Evolutionary conservation across 2,113 vertebrate genomes (phyloP), one percentile per base, ranked within the genome.

Genomic region (Pangasianodon gigas): DNA sequence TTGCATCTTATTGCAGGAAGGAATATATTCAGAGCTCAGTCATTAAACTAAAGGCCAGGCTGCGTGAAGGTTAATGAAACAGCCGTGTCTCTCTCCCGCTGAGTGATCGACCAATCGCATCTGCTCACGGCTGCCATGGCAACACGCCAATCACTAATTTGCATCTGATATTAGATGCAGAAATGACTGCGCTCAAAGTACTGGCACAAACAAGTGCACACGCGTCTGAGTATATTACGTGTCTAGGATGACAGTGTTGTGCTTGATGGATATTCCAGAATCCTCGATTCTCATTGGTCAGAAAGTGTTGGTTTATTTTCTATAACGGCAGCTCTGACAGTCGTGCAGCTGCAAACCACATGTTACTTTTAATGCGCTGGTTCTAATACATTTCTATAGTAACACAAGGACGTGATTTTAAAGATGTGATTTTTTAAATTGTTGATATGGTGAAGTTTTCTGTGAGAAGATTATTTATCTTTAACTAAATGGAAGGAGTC

Each of bases 41-140:
- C 91, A 90, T 92, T 93, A 93, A 93, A 95, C 95, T 94, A 95
- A 95, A 95, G 92, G 93, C 74, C 94, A 92, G 93, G 93, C 94
- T 91, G 88, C 93, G 94, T 93, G 94, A 95, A 96, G 95, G 95
- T 95, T 95, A 95, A 95, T 96, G 92, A 94, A 96, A 95, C 90
- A 92, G 92, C 92, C 89, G 80, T 83, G 85, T 37, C 83, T 85
- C 85, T 92, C 88, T 90, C 58, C 29, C 89, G n/a, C 80, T 69
- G 89, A 92, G 80, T 58, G 41, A 37, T 80, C 24, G 74, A 58
- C 80, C 91, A 85, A 84, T 84, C 84, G 83, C 87, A 62, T 91
- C 92, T 85, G 85, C 81, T 41, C 26, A 88, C 67, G 89, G 94
- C 92, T 94, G 91, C 94, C 93, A 95, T 95, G 93, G 94, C 92